Base-by-base conservation (phyloP, 2,797 vertebrate genomes). In the Notolepis coatsorum region DNA sequence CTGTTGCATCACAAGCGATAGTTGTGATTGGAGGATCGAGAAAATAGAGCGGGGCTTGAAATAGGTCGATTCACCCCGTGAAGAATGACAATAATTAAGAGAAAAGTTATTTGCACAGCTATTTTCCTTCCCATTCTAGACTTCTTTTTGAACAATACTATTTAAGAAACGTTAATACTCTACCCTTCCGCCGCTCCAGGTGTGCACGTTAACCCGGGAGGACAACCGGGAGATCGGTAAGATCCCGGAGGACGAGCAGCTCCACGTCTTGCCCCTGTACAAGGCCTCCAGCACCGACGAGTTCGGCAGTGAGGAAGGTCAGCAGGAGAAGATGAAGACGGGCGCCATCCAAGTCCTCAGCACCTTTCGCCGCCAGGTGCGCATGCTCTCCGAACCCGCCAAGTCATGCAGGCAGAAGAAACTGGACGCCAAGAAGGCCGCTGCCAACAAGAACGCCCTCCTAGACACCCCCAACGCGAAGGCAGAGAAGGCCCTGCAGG, bases 321-420 rank as follows among this genome's bases (percentile, higher is more conserved):
- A 99, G 83, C 94, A 95, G 76, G 95, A 96, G 83, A 99, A 99
- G 84, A 94, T 95, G 9, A 94, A 88, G 66, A 93, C 91, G 0
- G 97, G 98, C 20, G 95, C 95, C 72, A 97, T 99, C 58, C 94
- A 99, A 90, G 95, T 97, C 50, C 96, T 99, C 53, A 95, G 85
- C 60, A 90, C 92, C 66, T 99, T 98, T 71, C 95, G 95, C 17
- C 93, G 96, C 27, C 95, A 96, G 90, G 95, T 99, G 46, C 93
- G 96, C 77, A 98, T 97, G 96, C 85, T 99, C 49, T 88, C 96
- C 8, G 96, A 98, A 72, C 97, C 97, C 0, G 96, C 94, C 28
- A 99, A 99, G 90, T 97, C 95, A 0, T 97, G 97, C 71, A 91
- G 96, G 43, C 97, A 98, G 75, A 98, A 93, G 87, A 99, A 99